Conservation (phyloP, 2,113 vertebrate genomes). For the Rhipidura dahli region DNA sequence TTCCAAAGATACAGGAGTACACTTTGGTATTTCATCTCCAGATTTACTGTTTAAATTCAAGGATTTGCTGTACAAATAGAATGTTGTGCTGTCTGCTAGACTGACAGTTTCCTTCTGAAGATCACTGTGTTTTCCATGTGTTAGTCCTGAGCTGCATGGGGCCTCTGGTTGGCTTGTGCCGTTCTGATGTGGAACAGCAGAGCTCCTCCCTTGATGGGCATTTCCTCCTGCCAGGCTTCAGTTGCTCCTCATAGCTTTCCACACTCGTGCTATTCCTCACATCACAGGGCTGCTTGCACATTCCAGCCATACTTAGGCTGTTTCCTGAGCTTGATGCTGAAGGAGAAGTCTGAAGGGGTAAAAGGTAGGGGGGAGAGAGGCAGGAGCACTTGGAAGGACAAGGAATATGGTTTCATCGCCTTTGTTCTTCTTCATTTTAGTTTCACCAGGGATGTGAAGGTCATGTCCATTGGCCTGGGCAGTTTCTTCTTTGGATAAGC, state of each 20-base stretch:
- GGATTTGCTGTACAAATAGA: neutral
- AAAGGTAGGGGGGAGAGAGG: neutral
- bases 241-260: neutral
- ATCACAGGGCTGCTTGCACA: fast-evolving
- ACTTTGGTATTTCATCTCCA: neutral
- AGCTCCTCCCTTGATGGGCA: neutral
- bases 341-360: neutral
- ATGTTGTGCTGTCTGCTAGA: neutral
- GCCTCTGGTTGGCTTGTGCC: neutral
- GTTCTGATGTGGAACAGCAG: neutral
- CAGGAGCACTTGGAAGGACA: neutral
- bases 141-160: neutral
- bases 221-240: neutral
- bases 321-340: neutral
- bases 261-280: fast-evolving
- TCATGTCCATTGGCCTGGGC: neutral
- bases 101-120: neutral
- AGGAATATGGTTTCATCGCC: neutral
- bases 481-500: neutral
- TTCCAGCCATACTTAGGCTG: neutral
- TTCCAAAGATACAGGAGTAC: neutral
- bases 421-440: neutral
- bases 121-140: neutral
- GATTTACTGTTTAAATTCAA: neutral
- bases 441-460: neutral